Base-by-base conservation (phyloP, 64 coral and sea anemone species). In the Porites australiensis region DNA sequence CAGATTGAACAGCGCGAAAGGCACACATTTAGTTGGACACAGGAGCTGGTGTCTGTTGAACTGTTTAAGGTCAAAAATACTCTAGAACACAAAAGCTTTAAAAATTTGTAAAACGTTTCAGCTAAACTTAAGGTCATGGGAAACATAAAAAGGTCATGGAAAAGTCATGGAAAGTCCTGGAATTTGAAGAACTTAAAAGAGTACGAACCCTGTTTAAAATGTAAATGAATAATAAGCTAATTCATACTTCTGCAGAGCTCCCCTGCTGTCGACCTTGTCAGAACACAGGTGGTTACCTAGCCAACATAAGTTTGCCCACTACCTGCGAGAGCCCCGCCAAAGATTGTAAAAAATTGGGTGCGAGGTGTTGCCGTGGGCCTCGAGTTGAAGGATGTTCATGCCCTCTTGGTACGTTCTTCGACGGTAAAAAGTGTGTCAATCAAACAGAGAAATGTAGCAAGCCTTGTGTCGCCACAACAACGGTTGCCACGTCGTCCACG, bases 301-400 rank as follows among this genome's bases (percentile, higher is more conserved):
- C 90, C 2, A 79, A 98, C 59, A 98, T 95, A 55, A 74, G 71
- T 55, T 61, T 98, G 3, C 93, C 96, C 27, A 84, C 77, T 59
- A 86, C 93, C 3, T 98, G 96, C 19, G 79, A 79, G 72, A 67
- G 77, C 19, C 59, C 84, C 0, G 73, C 87, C 6, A 89, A 98
- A 81, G 48, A 92, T 14, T 96, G 95, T 27, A 9, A 79, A 8
- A 47, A 64, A 44, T 22, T 94, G 3, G 93, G 93, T 21, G 75
- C 91, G 18, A 77, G 96, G 72, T 98, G 96, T 47, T 98, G 96
- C 37, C 68, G 93, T 68, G 89, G 93, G 49, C 71, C 93, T 22
- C 88, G 90, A 13, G 93, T 98, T 22, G 96, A 98, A 77, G 96
- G 96, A 13, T 98, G 96, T 53, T 95, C 93, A 52, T 98, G 96